Percentiles rank a stretch among this genome's conserved stretches.
These are phyloP conservation scores for Drosophila robusta DNA, from an alignment of 2,888 invertebrate species.

Conservation along the genomic window DNA sequence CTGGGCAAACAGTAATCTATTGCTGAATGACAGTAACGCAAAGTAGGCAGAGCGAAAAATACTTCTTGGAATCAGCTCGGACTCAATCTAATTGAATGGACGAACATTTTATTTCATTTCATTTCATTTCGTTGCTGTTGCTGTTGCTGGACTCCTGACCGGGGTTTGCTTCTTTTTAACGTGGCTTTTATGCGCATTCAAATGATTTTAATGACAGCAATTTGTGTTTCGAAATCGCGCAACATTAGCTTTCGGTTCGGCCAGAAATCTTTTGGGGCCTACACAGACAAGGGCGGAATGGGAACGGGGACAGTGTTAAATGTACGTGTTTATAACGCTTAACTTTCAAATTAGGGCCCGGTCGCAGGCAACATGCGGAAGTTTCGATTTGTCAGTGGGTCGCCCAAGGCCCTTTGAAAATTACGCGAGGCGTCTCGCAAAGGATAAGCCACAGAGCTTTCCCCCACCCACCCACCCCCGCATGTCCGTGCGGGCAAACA, in stretches of 20 bases:
- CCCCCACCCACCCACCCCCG: not conserved
- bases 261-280: slow-evolving; percentile 24
- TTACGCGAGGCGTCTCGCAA: slow-evolving; percentile 54
- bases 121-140: too few species aligned
- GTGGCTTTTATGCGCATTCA: slow-evolving; percentile 72
- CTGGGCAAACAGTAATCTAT: slow-evolving; percentile 27
- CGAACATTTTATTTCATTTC: slow-evolving; percentile 20
- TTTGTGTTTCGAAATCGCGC: slow-evolving; percentile 79
- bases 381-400: slow-evolving; percentile 76
- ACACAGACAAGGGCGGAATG: not conserved
- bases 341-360: slow-evolving; percentile 75
- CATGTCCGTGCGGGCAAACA: slow-evolving; percentile 33
- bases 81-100: slow-evolving; percentile 51
- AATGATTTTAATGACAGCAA: slow-evolving; percentile 81
- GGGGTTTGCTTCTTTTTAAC: slow-evolving; percentile 24
- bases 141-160: not conserved
- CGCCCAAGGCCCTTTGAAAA: slow-evolving; percentile 60
- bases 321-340: slow-evolving; percentile 81
- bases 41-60: slow-evolving; percentile 37
- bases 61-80: slow-evolving; percentile 27
- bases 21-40: slow-evolving; percentile 16
- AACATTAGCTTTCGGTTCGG: slow-evolving; percentile 71
- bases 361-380: slow-evolving; percentile 65
- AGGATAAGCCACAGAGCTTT: slow-evolving; percentile 51
- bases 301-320: slow-evolving; percentile 38